Base-by-base conservation (phyloP, 2,888 invertebrate species). In the Drosophila anceps region DNA sequence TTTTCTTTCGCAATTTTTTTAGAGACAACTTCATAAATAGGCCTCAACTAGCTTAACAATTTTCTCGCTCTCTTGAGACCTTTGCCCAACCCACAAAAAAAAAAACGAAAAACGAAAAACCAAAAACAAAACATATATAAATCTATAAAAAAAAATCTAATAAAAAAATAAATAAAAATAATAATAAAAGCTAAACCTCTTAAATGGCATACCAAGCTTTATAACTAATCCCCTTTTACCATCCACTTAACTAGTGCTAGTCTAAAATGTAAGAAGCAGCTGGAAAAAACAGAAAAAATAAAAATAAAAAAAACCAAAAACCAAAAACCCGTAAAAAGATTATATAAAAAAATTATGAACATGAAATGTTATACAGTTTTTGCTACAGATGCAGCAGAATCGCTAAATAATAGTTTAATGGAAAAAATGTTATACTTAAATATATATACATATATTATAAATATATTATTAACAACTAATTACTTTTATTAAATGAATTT, bases 381-480 rank as follows among this genome's bases (percentile, higher is more conserved):
- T 84, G 80, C 74, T 75, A 66, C 69, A 73, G 66, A 76, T 64
- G 84, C 50, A 74, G 69, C 84, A 75, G 71, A 84, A 76, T 62
- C 69, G 83, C 72, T 81, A 86, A 87, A 82, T 73, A 84, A 80
- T 84, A 89, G 81, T 87, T 82, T 80, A 87, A 89, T 67, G 81
- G 73, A 66, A 84, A 69, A 69, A 88, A 79, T 79, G 81, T 88
- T 88, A 84, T 85, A 70, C 66, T 73, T 81, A 69, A 81, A 69
- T 69, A 86, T 74, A 74, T 76, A 84, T 73, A 73, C 69, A 83
- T 76, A 74, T 79, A 84, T 73, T 66, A 76, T 73, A 76, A 79
- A 75, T 76, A 78, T 65, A 64, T 70, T 74, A 74, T 70, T 60
- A 62, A 73, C 55, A 74, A 69, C 51, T 51, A 57, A 69, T 59